phyloP scores from a whole-genome alignment of 2,888 invertebrate species.

The Drosophila phalerata region DNA sequence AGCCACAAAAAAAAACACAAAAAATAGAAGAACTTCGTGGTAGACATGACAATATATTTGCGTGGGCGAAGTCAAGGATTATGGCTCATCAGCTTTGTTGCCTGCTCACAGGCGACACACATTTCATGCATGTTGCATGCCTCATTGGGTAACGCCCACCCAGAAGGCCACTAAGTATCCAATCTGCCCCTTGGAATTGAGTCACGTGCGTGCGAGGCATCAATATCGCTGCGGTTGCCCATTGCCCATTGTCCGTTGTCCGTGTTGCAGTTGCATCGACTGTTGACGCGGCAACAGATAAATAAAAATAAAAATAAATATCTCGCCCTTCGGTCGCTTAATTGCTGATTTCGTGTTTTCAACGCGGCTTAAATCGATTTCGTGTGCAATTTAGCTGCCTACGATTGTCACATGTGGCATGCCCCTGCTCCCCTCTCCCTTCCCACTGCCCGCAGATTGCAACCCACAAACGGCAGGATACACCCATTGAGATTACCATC shows the following conservation, averaged over 20 bases:
- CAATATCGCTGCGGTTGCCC: conserved; percentile 51
- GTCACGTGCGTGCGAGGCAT: conserved; percentile 67
- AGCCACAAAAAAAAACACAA: conserved; percentile 28
- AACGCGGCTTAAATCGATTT: conserved; percentile 73
- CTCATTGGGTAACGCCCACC: conserved; percentile 47
- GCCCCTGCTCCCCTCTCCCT: background rate
- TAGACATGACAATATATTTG: conserved; percentile 28
- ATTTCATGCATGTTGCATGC: conserved; percentile 36
- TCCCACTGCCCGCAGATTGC: background rate
- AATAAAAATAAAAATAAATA: conserved; percentile 32
- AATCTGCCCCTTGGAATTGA: conserved; percentile 18
- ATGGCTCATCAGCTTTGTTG: conserved; percentile 20
- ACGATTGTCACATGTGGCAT: conserved; percentile 65
- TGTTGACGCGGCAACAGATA: conserved; percentile 39
- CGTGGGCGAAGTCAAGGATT: conserved; percentile 25
- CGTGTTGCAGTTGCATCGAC: conserved; percentile 9
- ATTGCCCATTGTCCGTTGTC: background rate
- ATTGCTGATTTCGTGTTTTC: conserved; percentile 73
- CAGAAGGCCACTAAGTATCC: conserved; percentile 19
- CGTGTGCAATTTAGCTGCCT: conserved; percentile 63
- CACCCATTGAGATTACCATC: conserved; percentile 50
- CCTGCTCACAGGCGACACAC: conserved; percentile 42
- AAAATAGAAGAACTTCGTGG: background rate
- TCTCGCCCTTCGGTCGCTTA: conserved; percentile 66
- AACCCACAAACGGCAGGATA: background rate